Evolutionary conservation across 2,888 invertebrate species (phyloP).

Genomic region (Morpho achilles): DNA sequence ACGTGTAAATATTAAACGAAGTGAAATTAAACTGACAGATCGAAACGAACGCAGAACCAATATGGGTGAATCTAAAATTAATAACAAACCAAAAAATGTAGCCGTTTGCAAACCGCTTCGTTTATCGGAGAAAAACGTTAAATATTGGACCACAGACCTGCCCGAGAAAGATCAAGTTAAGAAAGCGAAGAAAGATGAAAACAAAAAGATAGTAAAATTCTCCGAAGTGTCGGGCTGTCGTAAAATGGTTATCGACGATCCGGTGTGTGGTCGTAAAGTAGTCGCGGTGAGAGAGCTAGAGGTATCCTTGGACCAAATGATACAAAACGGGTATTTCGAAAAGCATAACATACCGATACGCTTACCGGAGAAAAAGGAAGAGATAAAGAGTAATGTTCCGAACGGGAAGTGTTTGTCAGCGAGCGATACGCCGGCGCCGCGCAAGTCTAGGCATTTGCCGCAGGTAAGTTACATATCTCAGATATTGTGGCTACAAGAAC

Average conservation of each 20-base stretch:
- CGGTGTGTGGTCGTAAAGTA: constrained; percentile 61
- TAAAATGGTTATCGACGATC: constrained; percentile 70
- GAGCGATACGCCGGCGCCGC: constrained; percentile 39
- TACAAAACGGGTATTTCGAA: constrained; percentile 73
- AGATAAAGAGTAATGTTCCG: constrained; percentile 46
- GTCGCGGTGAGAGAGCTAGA: constrained; percentile 71
- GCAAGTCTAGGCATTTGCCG: constrained; percentile 62
- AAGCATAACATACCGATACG: constrained; percentile 70
- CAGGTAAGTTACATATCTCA: constrained; percentile 44
- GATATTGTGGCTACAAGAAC: too few species aligned
- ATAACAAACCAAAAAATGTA: constrained; percentile 52
- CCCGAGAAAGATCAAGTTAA: constrained; percentile 42
- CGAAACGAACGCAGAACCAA: constrained; percentile 24
- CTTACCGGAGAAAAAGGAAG: constrained; percentile 48
- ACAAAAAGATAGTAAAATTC: constrained; percentile 72
- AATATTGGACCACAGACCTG: constrained; percentile 65
- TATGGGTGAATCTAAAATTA: constrained; percentile 30
- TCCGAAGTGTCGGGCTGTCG: constrained; percentile 74
- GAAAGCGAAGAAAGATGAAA: constrained; percentile 58
- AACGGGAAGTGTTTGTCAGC: constrained; percentile 65
- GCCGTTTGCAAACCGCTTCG: constrained; percentile 68
- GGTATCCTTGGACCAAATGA: constrained; percentile 73
- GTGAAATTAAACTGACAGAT: constrained; percentile 27
- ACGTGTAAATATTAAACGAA: constrained; percentile 30
- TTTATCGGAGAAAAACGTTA: constrained; percentile 57